phyloP scores from a whole-genome alignment of 2,113 vertebrate genomes.

The Ameiurus melas region DNA sequence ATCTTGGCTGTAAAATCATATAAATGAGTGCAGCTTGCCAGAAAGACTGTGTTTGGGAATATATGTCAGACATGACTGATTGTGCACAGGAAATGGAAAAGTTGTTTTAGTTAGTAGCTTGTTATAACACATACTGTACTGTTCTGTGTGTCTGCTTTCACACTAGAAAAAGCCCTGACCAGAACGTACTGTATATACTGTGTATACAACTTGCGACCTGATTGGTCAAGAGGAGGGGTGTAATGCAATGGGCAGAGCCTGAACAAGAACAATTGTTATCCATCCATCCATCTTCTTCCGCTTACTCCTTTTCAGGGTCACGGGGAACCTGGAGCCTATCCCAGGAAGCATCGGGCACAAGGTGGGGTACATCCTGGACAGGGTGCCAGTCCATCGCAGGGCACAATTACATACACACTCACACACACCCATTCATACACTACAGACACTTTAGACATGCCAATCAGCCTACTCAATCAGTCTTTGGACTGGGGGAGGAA shows the following conservation, averaged over 20 bases:
- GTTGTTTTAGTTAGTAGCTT: background rate
- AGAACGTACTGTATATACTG: too few species aligned
- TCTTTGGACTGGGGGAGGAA: too few species aligned
- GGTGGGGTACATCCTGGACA: too few species aligned
- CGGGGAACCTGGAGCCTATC: too few species aligned
- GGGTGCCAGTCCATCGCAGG: too few species aligned
- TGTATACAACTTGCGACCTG: background rate
- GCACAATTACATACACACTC: too few species aligned
- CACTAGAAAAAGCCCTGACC: background rate
- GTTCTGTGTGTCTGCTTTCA: background rate
- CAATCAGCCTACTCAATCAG: too few species aligned
- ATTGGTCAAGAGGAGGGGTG: background rate
- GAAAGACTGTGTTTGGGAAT: background rate
- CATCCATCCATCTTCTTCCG: too few species aligned
- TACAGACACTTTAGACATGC: too few species aligned
- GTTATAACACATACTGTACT: background rate
- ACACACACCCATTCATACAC: too few species aligned
- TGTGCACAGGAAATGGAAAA: background rate
- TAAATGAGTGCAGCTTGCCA: background rate
- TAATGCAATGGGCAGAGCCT: background rate
- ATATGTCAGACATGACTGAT: background rate
- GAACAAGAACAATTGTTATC: background rate
- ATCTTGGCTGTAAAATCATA: background rate
- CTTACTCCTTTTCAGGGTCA: too few species aligned
- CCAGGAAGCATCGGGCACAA: too few species aligned